Percentiles rank a stretch among this genome's conserved stretches.
Evolutionary conservation across 2,888 invertebrate species (phyloP).

Genomic region (Lasioglossum malachurum): DNA sequence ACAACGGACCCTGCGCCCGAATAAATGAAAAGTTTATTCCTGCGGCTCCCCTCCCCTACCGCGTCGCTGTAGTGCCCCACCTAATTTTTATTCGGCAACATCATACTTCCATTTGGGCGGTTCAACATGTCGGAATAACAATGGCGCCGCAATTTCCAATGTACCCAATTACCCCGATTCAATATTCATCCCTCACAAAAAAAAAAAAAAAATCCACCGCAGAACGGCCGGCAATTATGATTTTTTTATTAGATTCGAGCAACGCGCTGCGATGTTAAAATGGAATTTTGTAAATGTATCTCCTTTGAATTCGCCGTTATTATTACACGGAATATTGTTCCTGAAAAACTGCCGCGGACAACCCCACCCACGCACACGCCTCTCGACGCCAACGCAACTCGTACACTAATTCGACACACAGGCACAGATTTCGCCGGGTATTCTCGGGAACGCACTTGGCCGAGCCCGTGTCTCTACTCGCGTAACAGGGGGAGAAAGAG

Average conservation of each 20-base stretch:
- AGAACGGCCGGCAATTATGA: neutral
- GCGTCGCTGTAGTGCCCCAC: neutral
- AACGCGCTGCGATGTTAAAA: neutral
- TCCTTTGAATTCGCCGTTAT: neutral
- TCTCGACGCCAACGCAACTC: neutral
- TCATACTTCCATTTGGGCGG: neutral
- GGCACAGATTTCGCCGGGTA: neutral
- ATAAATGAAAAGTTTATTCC: constrained; percentile 27
- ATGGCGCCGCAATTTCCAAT: neutral
- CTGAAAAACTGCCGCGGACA: neutral
- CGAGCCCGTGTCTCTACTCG: neutral
- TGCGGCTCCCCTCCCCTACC: neutral
- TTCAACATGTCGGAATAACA: constrained; percentile 11
- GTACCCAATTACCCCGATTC: constrained; percentile 12
- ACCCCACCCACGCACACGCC: neutral
- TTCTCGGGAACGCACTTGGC: neutral
- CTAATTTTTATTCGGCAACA: constrained; percentile 23
- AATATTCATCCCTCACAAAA: neutral
- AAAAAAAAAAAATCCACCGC: neutral
- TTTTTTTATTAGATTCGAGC: neutral
- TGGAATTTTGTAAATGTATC: neutral
- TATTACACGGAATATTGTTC: neutral
- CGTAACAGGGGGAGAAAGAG: neutral
- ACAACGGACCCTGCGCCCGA: neutral
- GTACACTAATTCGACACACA: neutral